Evolutionary conservation across 2,888 invertebrate species (phyloP), one percentile per base, ranked within the genome.

Genomic region (Neocrepidodera transversa): DNA sequence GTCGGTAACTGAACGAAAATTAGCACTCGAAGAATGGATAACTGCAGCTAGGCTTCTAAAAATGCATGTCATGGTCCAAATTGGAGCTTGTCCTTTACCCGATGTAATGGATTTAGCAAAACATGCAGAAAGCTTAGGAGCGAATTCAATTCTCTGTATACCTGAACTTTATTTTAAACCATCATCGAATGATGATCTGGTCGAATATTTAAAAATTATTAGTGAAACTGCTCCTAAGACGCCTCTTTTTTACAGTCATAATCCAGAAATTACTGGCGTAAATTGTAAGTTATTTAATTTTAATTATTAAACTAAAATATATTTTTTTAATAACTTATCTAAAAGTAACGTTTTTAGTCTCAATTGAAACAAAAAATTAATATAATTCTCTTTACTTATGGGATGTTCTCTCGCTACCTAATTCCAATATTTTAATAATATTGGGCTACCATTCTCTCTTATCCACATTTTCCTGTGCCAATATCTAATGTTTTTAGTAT

Each of bases 201-300:
- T 88, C 0, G 80, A 82, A 54, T 92, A 92, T 73, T 80, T 92
- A 49, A 83, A 83, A 67, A 73, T 83, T 45, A 85, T 94, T 16
- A 55, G 62, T 40, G 43, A 56, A 20, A 62, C 65, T 13, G 70
- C 69, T 5, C 69, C 70, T 1, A 86, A 85, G 4, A 85, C 88
- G 0, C 93, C 94, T 0, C 83, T 94, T 38, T 81, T 92, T 20
- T 93, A 93, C 74, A 94, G 94, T 74, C 93, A 94, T 73, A 89
- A 92, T 68, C 93, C 93, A 0, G 81, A 80, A 61, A 85, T 88
- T 77, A 88, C 87, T 35, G 86, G 85, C 58, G 87, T 93, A 17
- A 84, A 87, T 65, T 80, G 93, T 93, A 81, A 86, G 87, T 82
- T 20, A 48, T n/a, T n/a, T 18, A 43, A 10, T 17, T 14, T 42